These are phyloP conservation scores for Paradoxurus hermaphroditus DNA, from an alignment of 2,113 vertebrate genomes.

Conservation along the genomic window DNA sequence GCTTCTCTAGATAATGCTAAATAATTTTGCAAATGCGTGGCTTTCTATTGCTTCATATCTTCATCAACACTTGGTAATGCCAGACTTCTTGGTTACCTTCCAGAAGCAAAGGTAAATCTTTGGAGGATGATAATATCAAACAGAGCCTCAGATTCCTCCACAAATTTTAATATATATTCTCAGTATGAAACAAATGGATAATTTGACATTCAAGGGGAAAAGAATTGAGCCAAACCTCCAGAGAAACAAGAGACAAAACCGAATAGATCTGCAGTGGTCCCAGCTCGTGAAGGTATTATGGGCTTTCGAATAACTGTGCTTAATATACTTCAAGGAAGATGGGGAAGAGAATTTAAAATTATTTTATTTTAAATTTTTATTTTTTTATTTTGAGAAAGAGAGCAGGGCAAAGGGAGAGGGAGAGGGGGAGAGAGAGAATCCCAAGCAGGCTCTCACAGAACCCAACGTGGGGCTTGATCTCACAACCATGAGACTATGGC, in stretches of 20 bases:
- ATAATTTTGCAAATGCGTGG: not conserved
- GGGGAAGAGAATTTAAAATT: not conserved
- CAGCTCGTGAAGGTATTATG: not conserved
- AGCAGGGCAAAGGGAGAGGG: too few relatives aligned
- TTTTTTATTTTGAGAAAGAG: too few relatives aligned
- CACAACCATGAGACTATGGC: too few relatives aligned
- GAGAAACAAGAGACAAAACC: not conserved
- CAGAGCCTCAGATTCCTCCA: not conserved
- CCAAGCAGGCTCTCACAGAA: too few relatives aligned
- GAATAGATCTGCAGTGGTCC: not conserved
- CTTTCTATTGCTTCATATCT: not conserved
- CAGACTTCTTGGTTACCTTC: not conserved
- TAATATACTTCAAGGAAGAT: not conserved
- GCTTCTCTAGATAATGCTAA: not conserved
- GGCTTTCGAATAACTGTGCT: not conserved
- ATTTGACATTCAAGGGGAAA: not conserved
- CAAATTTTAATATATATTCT: not conserved
- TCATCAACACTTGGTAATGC: not conserved
- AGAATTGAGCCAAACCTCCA: not conserved
- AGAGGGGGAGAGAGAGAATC: too few relatives aligned
- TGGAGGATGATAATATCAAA: not conserved
- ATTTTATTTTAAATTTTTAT: not conserved
- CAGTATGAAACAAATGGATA: not conserved
- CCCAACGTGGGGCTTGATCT: too few relatives aligned
- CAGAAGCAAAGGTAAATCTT: not conserved